These are phyloP conservation scores for Galeopterus variegatus DNA, from an alignment of 2,113 vertebrate species.

Conservation along the genomic window DNA sequence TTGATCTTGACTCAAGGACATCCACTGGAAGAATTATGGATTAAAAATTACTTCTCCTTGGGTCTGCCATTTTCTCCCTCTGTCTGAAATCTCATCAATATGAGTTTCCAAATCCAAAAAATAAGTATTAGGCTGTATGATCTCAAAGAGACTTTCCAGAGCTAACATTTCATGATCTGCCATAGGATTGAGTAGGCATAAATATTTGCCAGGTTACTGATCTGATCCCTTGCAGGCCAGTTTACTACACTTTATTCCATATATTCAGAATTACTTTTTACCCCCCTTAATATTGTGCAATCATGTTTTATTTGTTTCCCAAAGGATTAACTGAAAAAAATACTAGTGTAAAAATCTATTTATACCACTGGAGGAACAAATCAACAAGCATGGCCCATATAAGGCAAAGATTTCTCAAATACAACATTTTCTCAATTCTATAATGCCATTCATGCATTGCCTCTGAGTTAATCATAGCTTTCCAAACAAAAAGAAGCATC, in stretches of 20 bases:
- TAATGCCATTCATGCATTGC: neutral
- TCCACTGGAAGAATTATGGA: neutral
- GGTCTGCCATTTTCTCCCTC: neutral
- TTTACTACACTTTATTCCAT: neutral
- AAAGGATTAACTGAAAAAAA: neutral
- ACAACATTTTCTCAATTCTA: neutral
- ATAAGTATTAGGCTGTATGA: neutral
- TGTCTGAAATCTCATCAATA: neutral
- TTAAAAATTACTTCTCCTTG: neutral
- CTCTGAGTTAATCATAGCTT: neutral
- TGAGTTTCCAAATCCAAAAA: constrained; percentile 9
- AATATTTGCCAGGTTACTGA: neutral
- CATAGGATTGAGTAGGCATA: neutral
- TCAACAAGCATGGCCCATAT: neutral
- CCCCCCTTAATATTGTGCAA: neutral
- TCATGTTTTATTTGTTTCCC: neutral
- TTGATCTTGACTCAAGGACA: neutral
- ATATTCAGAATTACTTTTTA: constrained; percentile 28
- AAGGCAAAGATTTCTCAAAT: neutral
- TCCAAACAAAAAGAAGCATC: neutral
- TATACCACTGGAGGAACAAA: neutral
- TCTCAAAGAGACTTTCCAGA: constrained; percentile 8
- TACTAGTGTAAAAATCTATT: constrained; percentile 3
- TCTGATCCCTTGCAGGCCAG: neutral
- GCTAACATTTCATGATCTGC: neutral